Conservation (phyloP, 2,797 vertebrate species). For the Acanthopagrus latus region DNA sequence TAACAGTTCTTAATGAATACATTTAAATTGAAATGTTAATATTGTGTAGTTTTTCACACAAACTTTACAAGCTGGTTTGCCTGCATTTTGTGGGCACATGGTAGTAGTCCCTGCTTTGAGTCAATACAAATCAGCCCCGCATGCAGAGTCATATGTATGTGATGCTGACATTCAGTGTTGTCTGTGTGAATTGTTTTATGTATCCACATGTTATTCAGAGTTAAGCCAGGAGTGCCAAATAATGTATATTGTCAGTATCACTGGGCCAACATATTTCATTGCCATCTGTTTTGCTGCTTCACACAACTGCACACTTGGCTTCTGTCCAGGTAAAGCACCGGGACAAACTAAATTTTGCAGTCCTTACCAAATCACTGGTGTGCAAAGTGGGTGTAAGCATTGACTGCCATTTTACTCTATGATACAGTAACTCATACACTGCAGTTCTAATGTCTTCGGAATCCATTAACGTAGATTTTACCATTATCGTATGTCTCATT, state of each 20-base stretch:
- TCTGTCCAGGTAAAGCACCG: slow-evolving; percentile 30
- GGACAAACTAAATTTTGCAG: slow-evolving; percentile 20
- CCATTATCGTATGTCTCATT: no score
- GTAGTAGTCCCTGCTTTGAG: slow-evolving; percentile 25
- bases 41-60: neutral
- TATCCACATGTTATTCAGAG: slow-evolving; percentile 30
- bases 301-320: slow-evolving; percentile 24
- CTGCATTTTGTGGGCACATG: neutral
- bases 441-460: neutral
- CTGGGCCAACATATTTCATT: slow-evolving; percentile 11
- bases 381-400: neutral
- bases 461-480: neutral
- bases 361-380: slow-evolving; percentile 20
- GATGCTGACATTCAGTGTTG: slow-evolving; percentile 23
- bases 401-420: neutral
- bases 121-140: slow-evolving; percentile 10
- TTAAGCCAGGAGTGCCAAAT: slow-evolving; percentile 10
- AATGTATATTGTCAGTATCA: slow-evolving; percentile 24
- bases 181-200: slow-evolving; percentile 27
- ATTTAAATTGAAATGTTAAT: no score
- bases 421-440: neutral
- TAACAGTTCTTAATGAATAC: no score
- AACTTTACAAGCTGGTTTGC: neutral
- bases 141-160: slow-evolving; percentile 38
- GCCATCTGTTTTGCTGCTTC: slow-evolving; percentile 17